Base-by-base conservation (phyloP, 2,113 vertebrate genomes). In the Dicaeum eximium region DNA sequence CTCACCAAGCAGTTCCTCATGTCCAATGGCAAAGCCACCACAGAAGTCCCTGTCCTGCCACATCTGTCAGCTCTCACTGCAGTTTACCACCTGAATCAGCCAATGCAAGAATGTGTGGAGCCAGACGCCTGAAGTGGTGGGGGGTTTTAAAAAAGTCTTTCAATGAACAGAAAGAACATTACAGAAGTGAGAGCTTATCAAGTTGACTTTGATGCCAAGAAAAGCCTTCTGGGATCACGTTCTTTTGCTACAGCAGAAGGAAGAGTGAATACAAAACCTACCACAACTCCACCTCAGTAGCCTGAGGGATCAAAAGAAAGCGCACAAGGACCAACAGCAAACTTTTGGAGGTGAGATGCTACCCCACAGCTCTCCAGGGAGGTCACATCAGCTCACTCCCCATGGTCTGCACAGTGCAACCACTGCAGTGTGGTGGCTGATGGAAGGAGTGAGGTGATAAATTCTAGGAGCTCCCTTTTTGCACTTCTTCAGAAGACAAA, bases 61-160 rank as follows among this genome's bases (percentile, higher is more conserved):
- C 24, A 71, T 57, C 50, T 86, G 19, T 7, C 74, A 70, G 37
- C 6, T 58, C 37, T 48, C 60, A 23, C 13, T 78, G 72, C 45
- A 65, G 40, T 80, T 66, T 53, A 24, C 54, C 45, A 25, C 51
- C 40, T 18, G 6, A 25, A 65, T 25, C 51, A 92, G 72, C 30
- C 54, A 74, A 35, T 0, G 0, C 66, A 56, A 80, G 9, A 9
- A 56, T 3, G 9, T 14, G 40, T n/a, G 9, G 38, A 82, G 47
- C 28, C 20, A 17, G 38, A 47, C 60, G 70, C 40, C 70, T 56
- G 24, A 64, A 47, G 30, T 3, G 16, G 47, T 8, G 0, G 0
- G 51, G 42, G 44, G 50, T 82, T 79, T 80, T 58, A 35, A 67
- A 70, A 16, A 84, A 57, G 24, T 22, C 35, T 67, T 85, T 38